A percentile compares a stretch with the other conserved stretches of the same genome.
These are phyloP conservation scores for Apis mellifera DNA, from an alignment of 1,140 invertebrate genomes.

Conservation along the genomic window Amel_HAv3.1 CM009931.2:14699501-14700000, in stretches of 20 bases:
- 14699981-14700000: conserved; percentile 51
- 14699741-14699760: background rate
- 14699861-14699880: conserved; percentile 48
- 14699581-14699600: conserved; percentile 63
- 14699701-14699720: conserved; percentile 10
- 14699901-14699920: conserved; percentile 60
- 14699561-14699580: conserved; percentile 50
- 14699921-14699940: conserved; percentile 55
- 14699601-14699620: conserved; percentile 44
- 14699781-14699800: background rate
- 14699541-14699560: conserved; percentile 37
- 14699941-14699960: conserved; percentile 71
- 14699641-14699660: conserved; percentile 14
- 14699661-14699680: conserved; percentile 6
- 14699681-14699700: background rate
- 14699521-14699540: conserved; percentile 37
- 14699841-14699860: conserved; percentile 66
- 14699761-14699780: background rate
- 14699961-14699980: conserved; percentile 58
- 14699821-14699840: background rate
- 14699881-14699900: conserved; percentile 67
- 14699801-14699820: conserved; percentile 21
- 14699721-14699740: conserved; percentile 27
- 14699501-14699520: conserved; percentile 49
- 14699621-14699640: conserved; percentile 64